These are phyloP conservation scores for Oenanthe melanoleuca DNA, from an alignment of 2,113 vertebrate species.

Conservation along the genomic window DNA sequence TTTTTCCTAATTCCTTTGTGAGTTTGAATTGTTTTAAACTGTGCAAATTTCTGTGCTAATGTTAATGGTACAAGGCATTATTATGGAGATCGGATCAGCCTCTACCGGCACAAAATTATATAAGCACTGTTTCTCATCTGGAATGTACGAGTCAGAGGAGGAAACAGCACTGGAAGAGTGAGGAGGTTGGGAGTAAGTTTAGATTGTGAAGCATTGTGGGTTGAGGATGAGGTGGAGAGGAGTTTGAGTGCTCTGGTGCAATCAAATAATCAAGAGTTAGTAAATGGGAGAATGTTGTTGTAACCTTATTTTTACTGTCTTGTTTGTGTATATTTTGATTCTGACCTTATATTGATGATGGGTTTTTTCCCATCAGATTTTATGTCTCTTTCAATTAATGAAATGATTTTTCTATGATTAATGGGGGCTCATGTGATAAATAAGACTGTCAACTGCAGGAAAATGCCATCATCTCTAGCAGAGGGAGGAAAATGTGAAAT, in stretches of 20 bases:
- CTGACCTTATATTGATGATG: background rate
- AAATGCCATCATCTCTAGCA: background rate
- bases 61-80: background rate
- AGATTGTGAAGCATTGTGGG: background rate
- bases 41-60: background rate
- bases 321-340: background rate
- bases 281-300: background rate
- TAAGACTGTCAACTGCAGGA: background rate
- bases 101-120: background rate
- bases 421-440: background rate
- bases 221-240: background rate
- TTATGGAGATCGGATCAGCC: background rate
- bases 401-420: background rate
- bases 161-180: background rate
- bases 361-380: background rate
- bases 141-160: background rate
- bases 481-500: background rate
- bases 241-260: background rate
- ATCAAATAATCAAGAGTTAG: background rate
- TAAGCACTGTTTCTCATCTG: background rate
- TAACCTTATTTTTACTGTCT: background rate
- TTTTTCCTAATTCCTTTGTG: background rate
- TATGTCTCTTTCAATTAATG: background rate
- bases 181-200: background rate
- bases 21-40: background rate